Evolutionary conservation across 2,888 invertebrate species (phyloP).

Genomic region (Anthophora plumipes): DNA sequence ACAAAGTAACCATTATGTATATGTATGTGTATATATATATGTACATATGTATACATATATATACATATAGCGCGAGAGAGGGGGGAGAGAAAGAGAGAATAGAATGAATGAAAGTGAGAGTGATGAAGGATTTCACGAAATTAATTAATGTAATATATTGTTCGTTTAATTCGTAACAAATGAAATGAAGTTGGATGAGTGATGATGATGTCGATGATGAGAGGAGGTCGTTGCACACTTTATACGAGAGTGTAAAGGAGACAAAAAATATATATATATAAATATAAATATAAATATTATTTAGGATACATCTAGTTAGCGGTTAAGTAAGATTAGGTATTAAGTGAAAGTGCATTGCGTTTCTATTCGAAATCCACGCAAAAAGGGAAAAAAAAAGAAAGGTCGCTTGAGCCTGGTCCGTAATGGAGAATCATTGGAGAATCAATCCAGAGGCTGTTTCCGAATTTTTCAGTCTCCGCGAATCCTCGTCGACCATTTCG

Average conservation of each 20-base stretch:
- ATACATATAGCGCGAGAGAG: slow-evolving; percentile 7
- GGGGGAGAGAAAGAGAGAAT: slow-evolving; percentile 4
- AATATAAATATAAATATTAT: slow-evolving; percentile 48
- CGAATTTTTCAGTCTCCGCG: slow-evolving; percentile 36
- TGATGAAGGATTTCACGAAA: slow-evolving; percentile 53
- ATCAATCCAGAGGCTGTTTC: slow-evolving; percentile 26
- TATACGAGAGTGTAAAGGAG: slow-evolving; percentile 31
- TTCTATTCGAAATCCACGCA: slow-evolving; percentile 40
- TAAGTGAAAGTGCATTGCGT: slow-evolving; percentile 64
- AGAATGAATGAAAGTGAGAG: neutral
- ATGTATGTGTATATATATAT: no score
- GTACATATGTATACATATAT: no score
- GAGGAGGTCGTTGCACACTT: slow-evolving; percentile 43
- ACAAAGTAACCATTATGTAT: slow-evolving; percentile 43
- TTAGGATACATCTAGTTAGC: slow-evolving; percentile 51
- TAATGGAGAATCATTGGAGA: slow-evolving; percentile 11
- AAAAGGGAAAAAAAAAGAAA: no score
- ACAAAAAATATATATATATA: slow-evolving; percentile 49
- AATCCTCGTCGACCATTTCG: slow-evolving; percentile 39
- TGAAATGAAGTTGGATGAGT: slow-evolving; percentile 28
- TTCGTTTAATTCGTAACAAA: slow-evolving; percentile 42
- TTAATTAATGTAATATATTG: slow-evolving; percentile 72
- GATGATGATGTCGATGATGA: neutral
- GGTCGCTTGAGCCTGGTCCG: slow-evolving; percentile 44
- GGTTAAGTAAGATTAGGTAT: slow-evolving; percentile 49